A percentile compares a stretch with the other conserved stretches of the same genome.
phyloP scores from a whole-genome alignment of 35 echinoderm and acorn worm species.

The Ophiothrix spiculata region DNA sequence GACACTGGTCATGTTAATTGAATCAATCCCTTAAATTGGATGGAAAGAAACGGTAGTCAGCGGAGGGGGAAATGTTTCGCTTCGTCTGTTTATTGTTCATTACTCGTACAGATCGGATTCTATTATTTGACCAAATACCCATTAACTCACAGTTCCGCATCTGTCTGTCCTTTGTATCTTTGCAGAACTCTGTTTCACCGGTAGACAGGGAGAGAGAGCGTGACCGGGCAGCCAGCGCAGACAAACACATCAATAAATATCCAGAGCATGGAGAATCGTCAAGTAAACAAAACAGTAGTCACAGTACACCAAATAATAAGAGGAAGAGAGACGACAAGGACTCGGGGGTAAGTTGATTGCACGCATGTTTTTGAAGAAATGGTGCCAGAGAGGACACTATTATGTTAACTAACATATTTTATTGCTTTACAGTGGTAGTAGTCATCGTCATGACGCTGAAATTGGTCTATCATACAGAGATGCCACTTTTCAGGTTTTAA shows the following conservation, averaged over 20 bases:
- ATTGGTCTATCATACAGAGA: too few species aligned
- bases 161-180: not conserved
- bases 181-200: conserved; percentile 85
- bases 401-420: too few species aligned
- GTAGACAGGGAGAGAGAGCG: conserved; percentile 60
- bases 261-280: conserved; percentile 61
- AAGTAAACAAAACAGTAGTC: conserved; percentile 30
- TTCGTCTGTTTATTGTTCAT: not conserved
- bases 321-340: conserved; percentile 91
- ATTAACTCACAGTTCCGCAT: not conserved
- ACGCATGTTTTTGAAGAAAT: not conserved
- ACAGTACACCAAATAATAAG: conserved; percentile 51
- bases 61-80: not conserved
- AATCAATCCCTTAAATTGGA: too few species aligned
- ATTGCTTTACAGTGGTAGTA: too few species aligned
- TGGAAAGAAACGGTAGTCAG: too few species aligned
- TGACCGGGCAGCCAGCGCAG: conserved; percentile 39
- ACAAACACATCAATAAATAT: conserved; percentile 58
- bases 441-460: too few species aligned
- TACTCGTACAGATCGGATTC: not conserved
- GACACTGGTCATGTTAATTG: too few species aligned
- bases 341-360: conserved; percentile 85
- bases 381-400: too few species aligned
- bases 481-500: too few species aligned
- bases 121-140: conserved; percentile 1